These are phyloP conservation scores for Macaria notata DNA, from an alignment of 2,888 invertebrate species.

Conservation along the genomic window DNA sequence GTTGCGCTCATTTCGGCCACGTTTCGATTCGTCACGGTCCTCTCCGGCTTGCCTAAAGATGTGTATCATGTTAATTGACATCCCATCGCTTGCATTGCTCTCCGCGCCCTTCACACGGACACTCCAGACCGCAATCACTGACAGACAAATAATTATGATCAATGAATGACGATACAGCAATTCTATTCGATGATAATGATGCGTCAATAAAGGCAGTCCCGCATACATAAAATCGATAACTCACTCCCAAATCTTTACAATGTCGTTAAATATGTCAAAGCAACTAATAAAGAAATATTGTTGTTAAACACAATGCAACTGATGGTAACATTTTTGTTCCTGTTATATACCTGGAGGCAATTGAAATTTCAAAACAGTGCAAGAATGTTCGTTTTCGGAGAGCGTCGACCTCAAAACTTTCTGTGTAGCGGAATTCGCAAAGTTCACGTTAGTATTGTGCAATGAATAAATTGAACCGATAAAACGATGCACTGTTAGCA, in stretches of 20 bases:
- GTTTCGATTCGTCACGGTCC: conserved; percentile 55
- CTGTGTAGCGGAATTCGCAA: conserved; percentile 34
- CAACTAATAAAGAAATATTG: conserved; percentile 49
- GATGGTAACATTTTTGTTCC: conserved; percentile 54
- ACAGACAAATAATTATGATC: conserved; percentile 61
- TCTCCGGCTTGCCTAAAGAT: conserved; percentile 37
- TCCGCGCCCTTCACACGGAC: conserved; percentile 21
- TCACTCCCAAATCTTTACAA: conserved; percentile 46
- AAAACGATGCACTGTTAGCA: neutral
- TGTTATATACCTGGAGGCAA: conserved; percentile 52
- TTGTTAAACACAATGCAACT: conserved; percentile 47
- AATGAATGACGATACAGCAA: conserved; percentile 58
- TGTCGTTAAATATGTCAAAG: conserved; percentile 54
- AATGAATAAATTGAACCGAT: conserved; percentile 12
- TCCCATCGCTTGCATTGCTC: conserved; percentile 45
- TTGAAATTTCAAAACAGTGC: conserved; percentile 56
- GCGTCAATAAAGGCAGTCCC: conserved; percentile 56
- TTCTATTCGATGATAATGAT: conserved; percentile 65
- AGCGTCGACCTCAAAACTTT: conserved; percentile 52
- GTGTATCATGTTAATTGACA: conserved; percentile 60
- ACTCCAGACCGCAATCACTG: conserved; percentile 45
- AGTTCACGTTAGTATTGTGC: conserved; percentile 26
- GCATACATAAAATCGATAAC: conserved; percentile 60
- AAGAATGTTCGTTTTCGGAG: conserved; percentile 53
- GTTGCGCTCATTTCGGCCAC: conserved; percentile 51